Evolutionary conservation across 1,140 invertebrate species (phyloP).

Genomic region (Eurosta solidaginis): DNA sequence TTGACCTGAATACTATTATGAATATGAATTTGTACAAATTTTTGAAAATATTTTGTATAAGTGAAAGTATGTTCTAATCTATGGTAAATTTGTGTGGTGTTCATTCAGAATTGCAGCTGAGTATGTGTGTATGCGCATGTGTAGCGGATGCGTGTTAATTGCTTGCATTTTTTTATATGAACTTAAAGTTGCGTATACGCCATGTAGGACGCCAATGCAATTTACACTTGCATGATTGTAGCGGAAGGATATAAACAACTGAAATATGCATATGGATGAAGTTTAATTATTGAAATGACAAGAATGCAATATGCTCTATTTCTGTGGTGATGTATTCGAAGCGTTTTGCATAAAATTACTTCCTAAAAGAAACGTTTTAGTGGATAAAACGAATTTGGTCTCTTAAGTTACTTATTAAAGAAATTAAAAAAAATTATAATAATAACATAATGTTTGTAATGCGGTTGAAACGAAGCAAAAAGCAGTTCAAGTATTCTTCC

Average conservation of each 20-base stretch:
- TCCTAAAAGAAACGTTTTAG: background rate
- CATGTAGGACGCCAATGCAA: background rate
- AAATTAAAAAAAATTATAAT: no score
- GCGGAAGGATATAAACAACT: background rate
- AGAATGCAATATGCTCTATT: background rate
- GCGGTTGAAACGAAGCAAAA: no score
- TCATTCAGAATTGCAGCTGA: background rate
- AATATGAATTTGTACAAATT: no score
- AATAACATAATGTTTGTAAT: no score
- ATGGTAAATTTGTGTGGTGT: background rate
- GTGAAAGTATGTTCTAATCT: background rate
- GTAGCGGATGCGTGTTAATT: slow-evolving; percentile 6
- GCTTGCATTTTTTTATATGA: background rate
- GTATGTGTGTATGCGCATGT: background rate
- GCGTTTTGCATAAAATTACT: background rate
- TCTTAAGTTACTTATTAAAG: no score
- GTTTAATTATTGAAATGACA: background rate
- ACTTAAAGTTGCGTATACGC: slow-evolving; percentile 1
- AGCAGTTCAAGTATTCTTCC: no score
- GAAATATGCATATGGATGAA: background rate
- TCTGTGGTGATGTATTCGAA: background rate
- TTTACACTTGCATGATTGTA: no score
- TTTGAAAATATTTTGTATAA: no score
- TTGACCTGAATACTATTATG: slow-evolving; percentile 10
- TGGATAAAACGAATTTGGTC: background rate